Evolutionary conservation across 2,888 invertebrate genomes (phyloP), one percentile per base, ranked within the genome.

Genomic region (Cephus runcator): DNA sequence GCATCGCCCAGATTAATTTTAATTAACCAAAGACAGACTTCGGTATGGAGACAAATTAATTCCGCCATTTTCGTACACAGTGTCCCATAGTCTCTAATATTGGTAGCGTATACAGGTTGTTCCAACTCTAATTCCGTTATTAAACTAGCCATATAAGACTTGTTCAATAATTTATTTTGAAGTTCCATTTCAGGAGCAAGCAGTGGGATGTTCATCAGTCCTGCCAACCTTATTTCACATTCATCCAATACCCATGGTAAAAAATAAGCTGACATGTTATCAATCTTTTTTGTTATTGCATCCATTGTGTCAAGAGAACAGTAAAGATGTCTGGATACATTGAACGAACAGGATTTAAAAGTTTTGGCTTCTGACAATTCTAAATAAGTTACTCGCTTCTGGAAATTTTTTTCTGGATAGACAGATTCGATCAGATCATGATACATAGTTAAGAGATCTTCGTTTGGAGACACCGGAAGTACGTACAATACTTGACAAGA

Each of bases 191-290:
- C 83, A 0, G 82, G 83, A 6, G 82, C 81, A 12, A 87, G 36
- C 11, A 86, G 73, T 4, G 87, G 81, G 3, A 87, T 31, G 0
- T 76, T 69, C 11, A 86, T 81, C 6, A 74, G 79, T 0, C 83
- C 86, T 11, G 85, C 81, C 4, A 86, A 30, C 33, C 81, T 81
- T 36, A 87, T 76, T n/a, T 87, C 87, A 75, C 85, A 87, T 69
- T 87, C 87, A 76, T 87, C 87, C 69, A 87, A 73, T 23, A 86
- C 78, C 82, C 81, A 84, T 0, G 87, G 86, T 12, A 87, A 75
- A n/a, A 82, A 79, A 23, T 81, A 87, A 2, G 83, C 82, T 2
- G 76, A 71, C 36, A 82, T 85, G 1, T 76, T 82, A 3, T 36
- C 73, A n/a, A 85, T 82, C 36, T 75, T 81, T 3, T 35, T 77